These are phyloP conservation scores for Diplolepis rosae DNA, from an alignment of 2,888 invertebrate genomes.

Conservation along the genomic window DNA sequence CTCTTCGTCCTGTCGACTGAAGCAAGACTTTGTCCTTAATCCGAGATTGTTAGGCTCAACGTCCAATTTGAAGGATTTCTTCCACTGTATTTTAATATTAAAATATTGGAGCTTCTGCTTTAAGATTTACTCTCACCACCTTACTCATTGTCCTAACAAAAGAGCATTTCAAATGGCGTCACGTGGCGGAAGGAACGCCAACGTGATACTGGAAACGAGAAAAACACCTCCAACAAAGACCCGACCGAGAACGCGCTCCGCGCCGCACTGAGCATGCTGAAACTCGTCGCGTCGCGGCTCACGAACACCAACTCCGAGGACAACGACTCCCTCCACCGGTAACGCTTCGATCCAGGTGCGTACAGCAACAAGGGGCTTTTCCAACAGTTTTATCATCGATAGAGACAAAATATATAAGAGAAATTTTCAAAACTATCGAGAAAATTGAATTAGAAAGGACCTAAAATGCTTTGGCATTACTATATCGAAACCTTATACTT, in stretches of 20 bases:
- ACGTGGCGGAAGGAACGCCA: conserved; percentile 33
- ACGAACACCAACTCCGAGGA: conserved; percentile 41
- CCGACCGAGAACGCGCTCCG: conserved; percentile 41
- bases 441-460: too few relatives aligned
- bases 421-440: neutral
- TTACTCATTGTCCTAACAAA: neutral
- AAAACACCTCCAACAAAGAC: neutral
- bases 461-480: too few relatives aligned
- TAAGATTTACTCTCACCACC: neutral
- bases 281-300: conserved; percentile 40
- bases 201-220: conserved; percentile 19
- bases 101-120: neutral
- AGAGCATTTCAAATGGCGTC: conserved; percentile 21
- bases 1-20: neutral
- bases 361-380: neutral
- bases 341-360: conserved; percentile 35
- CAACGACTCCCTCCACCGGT: conserved; percentile 47
- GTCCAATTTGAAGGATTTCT: conserved; percentile 4
- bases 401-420: neutral
- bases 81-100: neutral
- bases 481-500: too few relatives aligned
- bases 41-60: conserved; percentile 3
- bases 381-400: neutral
- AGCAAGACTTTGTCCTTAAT: conserved; percentile 24
- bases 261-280: conserved; percentile 41